Evolutionary conservation across 2,888 invertebrate species (phyloP), one percentile per base, ranked within the genome.

Genomic region (Homarus gammarus): DNA sequence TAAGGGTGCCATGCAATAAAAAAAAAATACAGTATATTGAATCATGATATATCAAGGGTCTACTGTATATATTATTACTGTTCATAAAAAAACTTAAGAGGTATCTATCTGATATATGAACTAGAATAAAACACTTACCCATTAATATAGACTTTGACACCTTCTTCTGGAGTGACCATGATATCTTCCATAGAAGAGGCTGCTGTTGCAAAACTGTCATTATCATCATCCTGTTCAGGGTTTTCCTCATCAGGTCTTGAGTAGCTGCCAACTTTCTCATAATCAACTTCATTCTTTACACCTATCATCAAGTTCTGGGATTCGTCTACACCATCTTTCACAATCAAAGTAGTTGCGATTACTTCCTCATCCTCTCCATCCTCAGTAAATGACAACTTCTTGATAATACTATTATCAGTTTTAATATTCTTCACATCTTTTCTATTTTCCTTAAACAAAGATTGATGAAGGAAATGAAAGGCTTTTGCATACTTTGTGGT

Each of bases 171-270:
- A 12, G 91, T 91, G n/a, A 77, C 44, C 64, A 91, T 78, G 44
- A 86, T 49, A 56, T 82, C 88, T 10, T 70, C 79, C 18, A 89
- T 36, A 2, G 89, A 84, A 51, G 91, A 89, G 22, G 84, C 78
- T 15, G 91, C 91, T 8, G 91, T 86, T 18, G 72, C 89, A 79
- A 89, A 91, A 44, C 91, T 91, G 72, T 89, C 91, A 15, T 75
- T 38, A 40, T 61, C 87, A 33, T 70, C 87, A 5, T 83, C 49
- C 77, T 49, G 10, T 49, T 77, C 49, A 27, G 5, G 15, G 12
- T 8, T 27, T 38, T 70, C 49, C n/a, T 44, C 49, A 6, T 31
- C 6, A 27, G 1, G 22, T 68, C 31, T 49, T 44, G 27, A 31
- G 31, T 10, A 44, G 40, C 2, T 22, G 27, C 33, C 61, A 27